Base-by-base conservation (phyloP, 2,888 invertebrate genomes). In the Deroplatys truncata region DNA sequence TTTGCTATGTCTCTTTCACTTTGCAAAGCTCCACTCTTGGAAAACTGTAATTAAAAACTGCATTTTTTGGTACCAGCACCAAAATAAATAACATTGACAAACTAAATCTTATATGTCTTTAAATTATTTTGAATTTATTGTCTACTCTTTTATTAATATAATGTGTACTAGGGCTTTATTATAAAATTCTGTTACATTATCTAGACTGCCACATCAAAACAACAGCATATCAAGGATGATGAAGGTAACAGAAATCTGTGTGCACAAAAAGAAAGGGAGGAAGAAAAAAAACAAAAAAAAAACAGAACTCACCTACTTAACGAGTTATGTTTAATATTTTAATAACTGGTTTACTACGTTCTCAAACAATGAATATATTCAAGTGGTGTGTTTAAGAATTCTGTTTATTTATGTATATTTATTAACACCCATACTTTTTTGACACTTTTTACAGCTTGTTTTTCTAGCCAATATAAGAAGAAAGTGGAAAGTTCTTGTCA, bases 371-470 rank as follows among this genome's bases (percentile, higher is more conserved):
- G 90, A 91, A 90, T 90, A 90, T 90, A 89, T 91, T 90, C 90
- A 91, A 89, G 89, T 87, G 82, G 82, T 89, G 89, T 91, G 90
- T 91, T 91, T 91, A 91, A 91, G 90, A 91, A 90, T 90, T 91
- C 90, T 90, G 91, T 91, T 91, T 91, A 91, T 91, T 91, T 91
- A 90, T 90, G 88, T 84, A 90, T 91, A 89, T 91, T 91, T 91
- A 89, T 91, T 91, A 90, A 91, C 91, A 91, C 91, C 91, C 91
- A 91, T 91, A 91, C 90, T 88, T 90, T 35, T 90, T 90, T 91
- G 90, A 91, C 90, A 90, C 90, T 91, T 90, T 91, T 90, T 90
- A 91, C 90, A 91, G 89, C 90, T 90, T 91, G 31, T 82, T 35
- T 90, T 89, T 90, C 91, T 91, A 91, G 90, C 90, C 91, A 91